Evolutionary conservation across 2,797 vertebrate genomes (phyloP).

Genomic region (Natrix natrix): DNA sequence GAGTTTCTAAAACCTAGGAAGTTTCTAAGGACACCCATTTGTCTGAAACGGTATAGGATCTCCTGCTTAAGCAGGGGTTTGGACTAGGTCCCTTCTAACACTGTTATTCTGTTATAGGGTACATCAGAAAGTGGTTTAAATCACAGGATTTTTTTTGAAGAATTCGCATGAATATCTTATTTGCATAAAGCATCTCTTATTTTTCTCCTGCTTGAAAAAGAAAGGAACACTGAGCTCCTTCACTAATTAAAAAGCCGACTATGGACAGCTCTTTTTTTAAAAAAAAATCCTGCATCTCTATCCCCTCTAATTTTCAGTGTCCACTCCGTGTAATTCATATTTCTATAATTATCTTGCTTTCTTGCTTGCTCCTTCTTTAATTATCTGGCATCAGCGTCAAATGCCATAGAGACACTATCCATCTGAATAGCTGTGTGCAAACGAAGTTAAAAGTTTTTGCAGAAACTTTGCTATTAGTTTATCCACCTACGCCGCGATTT

Average conservation of each 20-base stretch:
- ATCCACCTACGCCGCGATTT: constrained; percentile 35
- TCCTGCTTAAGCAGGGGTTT: background rate
- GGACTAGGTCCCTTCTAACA: background rate
- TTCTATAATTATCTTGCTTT: constrained; percentile 49
- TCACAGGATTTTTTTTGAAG: background rate
- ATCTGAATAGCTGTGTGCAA: constrained; percentile 54
- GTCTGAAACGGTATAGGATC: background rate
- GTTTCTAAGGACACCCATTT: too few species aligned
- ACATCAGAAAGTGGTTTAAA: background rate
- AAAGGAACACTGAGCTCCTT: background rate
- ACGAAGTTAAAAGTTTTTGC: constrained; percentile 43
- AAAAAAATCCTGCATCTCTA: constrained; percentile 6
- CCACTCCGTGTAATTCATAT: constrained; percentile 7
- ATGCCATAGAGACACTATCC: constrained; percentile 45
- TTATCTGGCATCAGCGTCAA: constrained; percentile 50
- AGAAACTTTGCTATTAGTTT: constrained; percentile 37
- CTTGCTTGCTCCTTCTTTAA: constrained; percentile 35
- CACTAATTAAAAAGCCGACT: background rate
- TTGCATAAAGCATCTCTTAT: background rate
- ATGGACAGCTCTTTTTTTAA: background rate
- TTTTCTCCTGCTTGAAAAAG: background rate
- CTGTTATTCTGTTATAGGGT: background rate
- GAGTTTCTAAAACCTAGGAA: background rate
- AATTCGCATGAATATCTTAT: background rate
- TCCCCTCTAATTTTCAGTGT: constrained; percentile 6